Evolutionary conservation across 2,113 vertebrate genomes (phyloP).

Genomic region (Danio rerio): GRCz12tu NC_133179.1:5064501-5065000

Average conservation of each 20-base stretch:
- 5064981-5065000: too few species aligned
- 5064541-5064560: too few species aligned
- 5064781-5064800: slow-evolving; percentile 29
- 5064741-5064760: slow-evolving; percentile 46
- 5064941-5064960: background rate
- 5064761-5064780: slow-evolving; percentile 40
- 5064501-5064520: too few species aligned
- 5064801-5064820: slow-evolving; percentile 46
- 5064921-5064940: background rate
- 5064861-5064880: slow-evolving; percentile 21
- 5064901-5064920: background rate
- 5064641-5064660: slow-evolving; percentile 32
- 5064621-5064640: background rate
- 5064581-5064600: too few species aligned
- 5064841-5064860: slow-evolving; percentile 34
- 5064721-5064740: slow-evolving; percentile 5
- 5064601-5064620: too few species aligned
- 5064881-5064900: background rate
- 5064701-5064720: background rate
- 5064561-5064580: too few species aligned
- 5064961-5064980: too few species aligned
- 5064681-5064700: background rate
- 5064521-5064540: too few species aligned
- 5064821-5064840: slow-evolving; percentile 32
- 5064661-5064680: background rate